Conservation (phyloP, 2,113 vertebrate genomes). For the Syngnathus typhle region DNA sequence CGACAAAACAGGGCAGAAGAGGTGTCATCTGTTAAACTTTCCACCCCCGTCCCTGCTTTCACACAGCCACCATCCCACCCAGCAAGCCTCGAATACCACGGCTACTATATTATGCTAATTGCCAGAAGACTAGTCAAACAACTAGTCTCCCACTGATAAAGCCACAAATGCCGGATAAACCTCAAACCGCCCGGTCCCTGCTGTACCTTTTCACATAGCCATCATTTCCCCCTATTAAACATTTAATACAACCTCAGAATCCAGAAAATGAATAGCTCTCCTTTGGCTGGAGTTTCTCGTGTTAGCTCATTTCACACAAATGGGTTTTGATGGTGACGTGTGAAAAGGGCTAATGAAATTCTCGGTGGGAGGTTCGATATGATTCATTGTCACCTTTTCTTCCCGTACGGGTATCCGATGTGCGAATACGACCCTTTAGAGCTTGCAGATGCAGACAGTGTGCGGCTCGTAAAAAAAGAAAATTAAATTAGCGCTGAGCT, state of each 20-base stretch:
- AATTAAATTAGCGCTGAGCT: constrained; percentile 2
- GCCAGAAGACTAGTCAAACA: too few relatives aligned
- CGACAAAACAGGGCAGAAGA: too few relatives aligned
- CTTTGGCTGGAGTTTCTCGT: neutral
- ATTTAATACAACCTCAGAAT: neutral
- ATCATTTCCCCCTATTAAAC: neutral
- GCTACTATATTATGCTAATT: too few relatives aligned
- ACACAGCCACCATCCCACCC: too few relatives aligned
- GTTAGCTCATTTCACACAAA: neutral
- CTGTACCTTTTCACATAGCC: neutral
- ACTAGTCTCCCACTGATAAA: too few relatives aligned
- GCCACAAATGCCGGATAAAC: neutral
- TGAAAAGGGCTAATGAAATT: constrained; percentile 2
- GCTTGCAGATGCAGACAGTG: constrained; percentile 4
- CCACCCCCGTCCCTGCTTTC: too few relatives aligned
- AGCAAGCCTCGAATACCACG: too few relatives aligned
- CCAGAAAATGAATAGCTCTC: neutral
- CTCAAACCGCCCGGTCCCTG: neutral
- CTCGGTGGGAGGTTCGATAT: neutral
- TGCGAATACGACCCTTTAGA: neutral
- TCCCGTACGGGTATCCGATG: neutral
- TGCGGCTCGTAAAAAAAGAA: neutral
- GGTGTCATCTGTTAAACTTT: too few relatives aligned
- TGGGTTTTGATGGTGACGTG: neutral
- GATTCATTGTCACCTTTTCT: neutral